Evolutionary conservation across 1,140 invertebrate genomes (phyloP).

Genomic region (Muscidifurax raptorellus): DNA sequence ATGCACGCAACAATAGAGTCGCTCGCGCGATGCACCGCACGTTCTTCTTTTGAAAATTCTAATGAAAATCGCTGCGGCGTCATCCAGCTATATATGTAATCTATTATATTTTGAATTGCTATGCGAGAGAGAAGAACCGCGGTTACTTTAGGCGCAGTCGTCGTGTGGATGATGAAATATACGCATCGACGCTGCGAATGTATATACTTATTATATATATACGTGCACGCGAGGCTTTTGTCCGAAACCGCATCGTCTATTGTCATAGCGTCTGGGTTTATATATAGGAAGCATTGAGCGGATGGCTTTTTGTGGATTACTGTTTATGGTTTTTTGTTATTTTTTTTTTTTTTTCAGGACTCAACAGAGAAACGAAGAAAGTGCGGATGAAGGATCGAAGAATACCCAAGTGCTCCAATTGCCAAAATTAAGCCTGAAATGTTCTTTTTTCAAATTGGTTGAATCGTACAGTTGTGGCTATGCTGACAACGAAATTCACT

Average conservation of each 20-base stretch:
- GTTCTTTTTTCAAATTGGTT: not conserved
- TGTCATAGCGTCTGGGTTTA: not conserved
- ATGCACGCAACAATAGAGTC: not conserved
- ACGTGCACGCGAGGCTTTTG: not conserved
- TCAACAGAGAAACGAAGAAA: conserved; percentile 53
- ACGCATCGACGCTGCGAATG: not conserved
- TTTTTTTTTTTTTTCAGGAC: conserved; percentile 53
- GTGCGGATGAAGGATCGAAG: conserved; percentile 42
- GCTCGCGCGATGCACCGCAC: not conserved
- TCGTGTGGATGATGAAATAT: not conserved
- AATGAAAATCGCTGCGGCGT: too few relatives aligned
- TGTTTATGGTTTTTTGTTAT: too few relatives aligned
- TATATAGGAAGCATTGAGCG: too few relatives aligned
- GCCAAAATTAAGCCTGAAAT: conserved; percentile 34
- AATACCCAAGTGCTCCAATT: conserved; percentile 55
- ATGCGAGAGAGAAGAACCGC: not conserved
- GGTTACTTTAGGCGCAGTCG: not conserved
- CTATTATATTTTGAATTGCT: not conserved
- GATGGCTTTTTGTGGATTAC: too few relatives aligned
- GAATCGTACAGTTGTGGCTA: too few relatives aligned
- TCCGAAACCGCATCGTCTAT: not conserved
- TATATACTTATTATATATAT: not conserved
- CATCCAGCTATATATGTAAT: not conserved
- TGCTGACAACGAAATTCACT: too few relatives aligned
- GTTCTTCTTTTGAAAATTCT: not conserved